These are phyloP conservation scores for Orycteropus afer DNA, from an alignment of 2,113 vertebrate species.

Conservation along the genomic window DNA sequence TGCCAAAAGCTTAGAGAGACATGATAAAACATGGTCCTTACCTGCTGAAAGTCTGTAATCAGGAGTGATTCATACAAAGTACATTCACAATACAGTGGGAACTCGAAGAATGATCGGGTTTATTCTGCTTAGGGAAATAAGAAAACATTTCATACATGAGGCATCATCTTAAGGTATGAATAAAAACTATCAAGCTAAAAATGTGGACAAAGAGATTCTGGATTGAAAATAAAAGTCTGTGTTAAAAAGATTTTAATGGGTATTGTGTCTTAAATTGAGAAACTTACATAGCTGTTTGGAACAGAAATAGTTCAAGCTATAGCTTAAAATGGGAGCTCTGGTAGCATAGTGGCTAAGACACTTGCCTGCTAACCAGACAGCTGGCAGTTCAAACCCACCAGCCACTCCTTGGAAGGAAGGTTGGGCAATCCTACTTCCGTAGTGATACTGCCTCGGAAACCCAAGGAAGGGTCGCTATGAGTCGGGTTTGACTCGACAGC, in stretches of 20 bases:
- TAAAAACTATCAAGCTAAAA: conserved; percentile 37
- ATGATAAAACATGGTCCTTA: background rate
- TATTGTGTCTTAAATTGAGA: background rate
- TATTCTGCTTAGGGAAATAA: background rate
- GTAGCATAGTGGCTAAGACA: too few species aligned
- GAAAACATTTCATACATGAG: background rate
- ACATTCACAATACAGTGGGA: background rate
- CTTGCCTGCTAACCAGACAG: too few species aligned
- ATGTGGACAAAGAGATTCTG: background rate
- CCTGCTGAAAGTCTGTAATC: background rate
- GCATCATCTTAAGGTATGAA: background rate
- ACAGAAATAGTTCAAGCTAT: background rate
- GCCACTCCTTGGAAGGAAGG: too few species aligned
- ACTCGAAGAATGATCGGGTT: background rate
- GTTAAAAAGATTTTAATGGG: conserved; percentile 7
- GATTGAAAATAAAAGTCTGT: background rate
- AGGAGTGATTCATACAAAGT: background rate
- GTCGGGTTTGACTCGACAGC: too few species aligned
- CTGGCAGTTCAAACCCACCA: too few species aligned
- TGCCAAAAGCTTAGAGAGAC: background rate
- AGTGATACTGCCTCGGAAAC: too few species aligned
- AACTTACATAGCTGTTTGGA: background rate
- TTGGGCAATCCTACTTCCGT: too few species aligned
- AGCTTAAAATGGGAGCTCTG: too few species aligned
- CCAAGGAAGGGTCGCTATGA: too few species aligned